Evolutionary conservation across 2,888 invertebrate genomes (phyloP).

Genomic region (Calameuta idolon): DNA sequence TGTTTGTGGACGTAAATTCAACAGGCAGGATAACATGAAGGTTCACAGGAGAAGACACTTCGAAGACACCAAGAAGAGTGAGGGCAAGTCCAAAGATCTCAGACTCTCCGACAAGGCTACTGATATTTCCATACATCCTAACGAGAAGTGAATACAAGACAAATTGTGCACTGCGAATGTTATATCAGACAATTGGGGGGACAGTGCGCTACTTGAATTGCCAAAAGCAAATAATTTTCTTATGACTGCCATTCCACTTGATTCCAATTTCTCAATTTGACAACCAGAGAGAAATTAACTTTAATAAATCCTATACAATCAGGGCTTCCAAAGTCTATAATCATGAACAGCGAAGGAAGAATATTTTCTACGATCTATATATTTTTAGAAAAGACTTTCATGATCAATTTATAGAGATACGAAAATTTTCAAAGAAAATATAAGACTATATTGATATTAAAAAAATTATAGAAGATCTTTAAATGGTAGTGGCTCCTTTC

Average conservation of each 20-base stretch:
- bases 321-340: constrained; percentile 42
- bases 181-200: not conserved
- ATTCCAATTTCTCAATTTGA: not conserved
- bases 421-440: not conserved
- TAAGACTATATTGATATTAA: not conserved
- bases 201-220: constrained; percentile 9
- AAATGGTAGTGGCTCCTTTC: not conserved
- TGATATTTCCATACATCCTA: not conserved
- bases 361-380: constrained; percentile 35
- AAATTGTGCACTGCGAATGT: not conserved
- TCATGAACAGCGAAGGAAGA: not conserved
- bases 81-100: constrained; percentile 14
- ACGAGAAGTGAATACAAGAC: constrained; percentile 6
- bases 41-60: constrained; percentile 63
- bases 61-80: constrained; percentile 42
- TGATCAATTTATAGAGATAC: not conserved
- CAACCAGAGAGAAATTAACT: not conserved
- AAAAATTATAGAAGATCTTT: not conserved
- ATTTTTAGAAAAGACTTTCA: not conserved
- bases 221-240: not conserved
- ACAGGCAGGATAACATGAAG: constrained; percentile 65
- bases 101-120: not conserved
- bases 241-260: not conserved
- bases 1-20: constrained; percentile 63
- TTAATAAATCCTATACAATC: constrained; percentile 6